These are phyloP conservation scores for Solen grandis DNA, from an alignment of 1,140 invertebrate genomes.

Conservation along the genomic window DNA sequence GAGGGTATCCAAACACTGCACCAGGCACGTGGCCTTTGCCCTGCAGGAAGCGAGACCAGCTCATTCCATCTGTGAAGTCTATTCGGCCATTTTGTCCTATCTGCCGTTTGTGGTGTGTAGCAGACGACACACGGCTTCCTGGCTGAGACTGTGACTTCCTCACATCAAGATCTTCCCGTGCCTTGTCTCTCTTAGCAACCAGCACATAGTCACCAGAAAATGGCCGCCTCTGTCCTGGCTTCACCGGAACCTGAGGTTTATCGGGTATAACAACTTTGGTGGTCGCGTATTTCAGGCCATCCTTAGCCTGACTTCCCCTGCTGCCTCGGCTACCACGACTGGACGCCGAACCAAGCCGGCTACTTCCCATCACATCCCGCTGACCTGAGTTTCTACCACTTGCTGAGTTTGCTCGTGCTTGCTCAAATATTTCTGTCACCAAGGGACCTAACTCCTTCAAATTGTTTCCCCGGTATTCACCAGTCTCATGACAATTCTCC, in stretches of 20 bases:
- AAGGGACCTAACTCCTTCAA: constrained; percentile 49
- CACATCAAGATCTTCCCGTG: constrained; percentile 16
- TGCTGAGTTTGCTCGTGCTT: constrained; percentile 30
- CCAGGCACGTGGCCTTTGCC: constrained; percentile 36
- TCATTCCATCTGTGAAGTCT: constrained; percentile 31
- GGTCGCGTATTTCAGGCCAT: constrained; percentile 35
- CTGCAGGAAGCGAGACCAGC: constrained; percentile 39
- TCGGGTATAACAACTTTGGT: constrained; percentile 30
- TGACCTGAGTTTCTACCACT: constrained; percentile 29
- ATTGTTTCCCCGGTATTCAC: constrained; percentile 38
- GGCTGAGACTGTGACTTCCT: constrained; percentile 50
- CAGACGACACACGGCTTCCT: constrained; percentile 45
- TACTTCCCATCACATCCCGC: constrained; percentile 27
- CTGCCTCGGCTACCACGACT: constrained; percentile 46
- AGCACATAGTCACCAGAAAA: constrained; percentile 51
- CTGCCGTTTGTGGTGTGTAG: constrained; percentile 33
- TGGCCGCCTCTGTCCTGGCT: constrained; percentile 19
- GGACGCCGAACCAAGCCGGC: constrained; percentile 39
- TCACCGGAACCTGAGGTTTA: constrained; percentile 23
- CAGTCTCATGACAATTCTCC: constrained; percentile 43
- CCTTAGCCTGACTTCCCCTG: constrained; percentile 18
- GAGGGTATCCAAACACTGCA: constrained; percentile 9
- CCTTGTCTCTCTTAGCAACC: neutral
- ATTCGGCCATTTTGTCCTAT: constrained; percentile 44
- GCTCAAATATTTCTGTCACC: constrained; percentile 53